Conservation (phyloP, 2,888 invertebrate genomes). For the Ormyrus nitidulus region DNA sequence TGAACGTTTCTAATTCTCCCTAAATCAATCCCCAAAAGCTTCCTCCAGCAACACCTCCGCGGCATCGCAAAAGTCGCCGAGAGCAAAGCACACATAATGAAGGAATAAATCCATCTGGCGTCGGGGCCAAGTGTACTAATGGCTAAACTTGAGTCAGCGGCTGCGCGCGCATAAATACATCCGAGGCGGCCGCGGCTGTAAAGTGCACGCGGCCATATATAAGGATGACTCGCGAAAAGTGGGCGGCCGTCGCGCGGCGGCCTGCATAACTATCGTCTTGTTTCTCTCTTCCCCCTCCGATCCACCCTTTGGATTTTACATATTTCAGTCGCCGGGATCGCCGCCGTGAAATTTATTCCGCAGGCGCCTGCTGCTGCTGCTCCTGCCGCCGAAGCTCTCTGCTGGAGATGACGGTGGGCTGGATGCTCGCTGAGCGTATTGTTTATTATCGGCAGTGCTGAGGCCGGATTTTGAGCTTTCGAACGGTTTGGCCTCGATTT, state of each 20-base stretch:
- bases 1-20: too few relatives aligned
- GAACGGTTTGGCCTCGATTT: too few relatives aligned
- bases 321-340: slow-evolving; percentile 17
- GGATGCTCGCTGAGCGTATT: too few relatives aligned
- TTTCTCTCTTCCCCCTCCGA: slow-evolving; percentile 16
- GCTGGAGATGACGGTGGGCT: too few relatives aligned
- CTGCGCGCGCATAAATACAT: slow-evolving; percentile 50
- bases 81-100: slow-evolving; percentile 38
- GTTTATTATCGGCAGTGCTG: too few relatives aligned
- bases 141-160: slow-evolving; percentile 47
- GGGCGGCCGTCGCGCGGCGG: slow-evolving; percentile 5
- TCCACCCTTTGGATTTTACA: slow-evolving; percentile 11
- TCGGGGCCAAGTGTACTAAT: slow-evolving; percentile 43
- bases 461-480: too few relatives aligned
- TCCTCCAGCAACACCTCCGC: not conserved
- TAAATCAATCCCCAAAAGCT: too few relatives aligned
- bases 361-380: slow-evolving; percentile 23
- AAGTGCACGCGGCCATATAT: slow-evolving; percentile 61
- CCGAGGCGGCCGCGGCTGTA: slow-evolving; percentile 42
- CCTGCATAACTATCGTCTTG: slow-evolving; percentile 54
- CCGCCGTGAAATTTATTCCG: slow-evolving; percentile 20
- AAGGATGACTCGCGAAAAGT: slow-evolving; percentile 55
- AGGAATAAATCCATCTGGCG: slow-evolving; percentile 48
- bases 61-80: slow-evolving; percentile 10
- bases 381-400: too few relatives aligned